phyloP scores from a whole-genome alignment of 2,797 vertebrate genomes.

The Clarias pachynema region DNA sequence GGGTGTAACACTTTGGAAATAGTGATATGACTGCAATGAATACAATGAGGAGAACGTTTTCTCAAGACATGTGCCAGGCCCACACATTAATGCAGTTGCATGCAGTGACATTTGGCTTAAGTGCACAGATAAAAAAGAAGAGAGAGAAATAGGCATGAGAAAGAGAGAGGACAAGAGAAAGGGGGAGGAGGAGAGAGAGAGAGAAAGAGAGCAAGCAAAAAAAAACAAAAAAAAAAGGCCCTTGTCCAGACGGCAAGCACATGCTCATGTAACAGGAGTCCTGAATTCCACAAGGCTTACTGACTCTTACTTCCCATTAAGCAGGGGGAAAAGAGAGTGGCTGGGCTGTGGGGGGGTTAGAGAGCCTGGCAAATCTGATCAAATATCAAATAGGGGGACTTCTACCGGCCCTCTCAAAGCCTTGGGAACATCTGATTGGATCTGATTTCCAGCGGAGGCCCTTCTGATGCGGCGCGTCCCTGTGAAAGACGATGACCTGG shows the following conservation, averaged over 20 bases:
- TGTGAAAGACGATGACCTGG: constrained; percentile 57
- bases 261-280: constrained; percentile 64
- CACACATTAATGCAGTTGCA: constrained; percentile 35
- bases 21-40: constrained; percentile 39
- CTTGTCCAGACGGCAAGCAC: constrained; percentile 63
- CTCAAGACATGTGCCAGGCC: constrained; percentile 28
- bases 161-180: constrained; percentile 32
- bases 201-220: neutral
- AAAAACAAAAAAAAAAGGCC: constrained; percentile 47
- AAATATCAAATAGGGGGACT: constrained; percentile 68
- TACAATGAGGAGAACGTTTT: constrained; percentile 49
- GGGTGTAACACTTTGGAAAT: constrained; percentile 52
- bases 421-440: constrained; percentile 61
- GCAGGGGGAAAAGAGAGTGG: constrained; percentile 50
- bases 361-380: constrained; percentile 65
- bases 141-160: constrained; percentile 44
- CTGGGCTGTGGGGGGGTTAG: constrained; percentile 52
- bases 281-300: constrained; percentile 67
- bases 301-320: constrained; percentile 63
- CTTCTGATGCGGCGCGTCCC: constrained; percentile 49
- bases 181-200: constrained; percentile 20
- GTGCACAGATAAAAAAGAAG: constrained; percentile 39
- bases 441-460: constrained; percentile 59
- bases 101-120: constrained; percentile 53
- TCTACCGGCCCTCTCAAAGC: constrained; percentile 61